phyloP scores from a whole-genome alignment of 2,888 invertebrate species.

The Smittia aterrima region DNA sequence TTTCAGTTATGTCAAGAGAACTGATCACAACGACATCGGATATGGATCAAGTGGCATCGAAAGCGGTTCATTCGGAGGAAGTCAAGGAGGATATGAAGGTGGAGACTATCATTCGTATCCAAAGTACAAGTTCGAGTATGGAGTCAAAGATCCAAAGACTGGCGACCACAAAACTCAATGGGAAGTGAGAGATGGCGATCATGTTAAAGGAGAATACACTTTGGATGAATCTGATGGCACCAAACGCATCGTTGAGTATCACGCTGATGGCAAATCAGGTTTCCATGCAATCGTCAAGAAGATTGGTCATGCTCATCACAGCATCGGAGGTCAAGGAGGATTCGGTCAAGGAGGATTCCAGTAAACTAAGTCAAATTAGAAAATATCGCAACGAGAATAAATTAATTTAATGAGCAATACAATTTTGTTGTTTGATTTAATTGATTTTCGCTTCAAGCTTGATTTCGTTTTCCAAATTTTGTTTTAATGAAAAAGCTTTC shows the following conservation, averaged over 20 bases:
- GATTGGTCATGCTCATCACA: conserved; percentile 50
- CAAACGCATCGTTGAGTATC: conserved; percentile 55
- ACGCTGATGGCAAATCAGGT: conserved; percentile 55
- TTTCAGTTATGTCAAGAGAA: background rate
- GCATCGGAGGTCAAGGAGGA: too few relatives aligned
- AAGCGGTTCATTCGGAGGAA: background rate
- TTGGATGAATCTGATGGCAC: conserved; percentile 57
- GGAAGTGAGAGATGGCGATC: conserved; percentile 37
- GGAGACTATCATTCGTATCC: conserved; percentile 47
- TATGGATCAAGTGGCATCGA: background rate
- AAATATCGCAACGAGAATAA: background rate
- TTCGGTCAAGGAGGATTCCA: too few relatives aligned
- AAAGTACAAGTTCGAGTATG: conserved; percentile 55
- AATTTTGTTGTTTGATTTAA: background rate
- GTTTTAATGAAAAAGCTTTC: too few relatives aligned
- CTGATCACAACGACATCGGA: background rate
- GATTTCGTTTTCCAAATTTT: too few relatives aligned
- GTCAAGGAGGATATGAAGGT: background rate
- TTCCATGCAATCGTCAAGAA: conserved; percentile 56
- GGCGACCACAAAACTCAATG: conserved; percentile 52
- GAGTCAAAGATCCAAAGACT: conserved; percentile 55
- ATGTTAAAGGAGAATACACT: conserved; percentile 45
- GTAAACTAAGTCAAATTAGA: too few relatives aligned
- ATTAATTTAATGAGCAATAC: background rate
- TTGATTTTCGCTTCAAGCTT: too few relatives aligned